Evolutionary conservation across 1,140 invertebrate species (phyloP), one percentile per base, ranked within the genome.

Genomic region (Lordiphosa clarofinis): DNA sequence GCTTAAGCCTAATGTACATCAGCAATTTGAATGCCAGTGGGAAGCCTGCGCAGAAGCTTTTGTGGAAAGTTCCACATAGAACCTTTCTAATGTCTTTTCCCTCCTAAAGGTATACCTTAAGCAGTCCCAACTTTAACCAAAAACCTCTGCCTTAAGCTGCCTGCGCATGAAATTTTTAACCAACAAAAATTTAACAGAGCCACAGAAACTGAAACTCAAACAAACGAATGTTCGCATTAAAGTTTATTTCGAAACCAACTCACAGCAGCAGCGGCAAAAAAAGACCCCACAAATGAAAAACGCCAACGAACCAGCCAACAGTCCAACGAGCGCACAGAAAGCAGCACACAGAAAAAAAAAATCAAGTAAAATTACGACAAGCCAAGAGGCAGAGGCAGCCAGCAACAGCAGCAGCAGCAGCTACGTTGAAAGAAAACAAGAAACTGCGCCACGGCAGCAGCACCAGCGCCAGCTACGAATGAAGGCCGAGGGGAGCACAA

Each of bases 311-410:
- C 36, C 61, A 57, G 55, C 55, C 55, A 56, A 39, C 36, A 61
- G 65, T 56, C 65, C 67, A 49, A 47, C 60, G 13, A 19, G 47
- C 28, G 56, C 37, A 38, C 33, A 35, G 42, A 15, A 24, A 21
- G 49, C 56, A 74, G 21, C 42, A 44, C 67, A 66, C 67, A 61
- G n/a, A n/a, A n/a, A 13, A 33, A 61, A 71, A 75, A 75, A 75
- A 56, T 73, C 76, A 75, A 81, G 76, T 84, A 81, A 82, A 81
- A 81, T 81, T 81, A 82, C 76, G 76, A 82, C 76, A 76, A 82
- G 78, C 67, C 61, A 63, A 74, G 61, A 64, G 65, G 46, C 47
- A 66, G 21, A 5, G 21, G 21, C 21, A 24, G 21, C 19, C 19
- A 24, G 49, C 59, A 47, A 52, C 57, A 55, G 52, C 56, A 54